Base-by-base conservation (phyloP, 2,888 invertebrate genomes). In the Lobophora halterata region DNA sequence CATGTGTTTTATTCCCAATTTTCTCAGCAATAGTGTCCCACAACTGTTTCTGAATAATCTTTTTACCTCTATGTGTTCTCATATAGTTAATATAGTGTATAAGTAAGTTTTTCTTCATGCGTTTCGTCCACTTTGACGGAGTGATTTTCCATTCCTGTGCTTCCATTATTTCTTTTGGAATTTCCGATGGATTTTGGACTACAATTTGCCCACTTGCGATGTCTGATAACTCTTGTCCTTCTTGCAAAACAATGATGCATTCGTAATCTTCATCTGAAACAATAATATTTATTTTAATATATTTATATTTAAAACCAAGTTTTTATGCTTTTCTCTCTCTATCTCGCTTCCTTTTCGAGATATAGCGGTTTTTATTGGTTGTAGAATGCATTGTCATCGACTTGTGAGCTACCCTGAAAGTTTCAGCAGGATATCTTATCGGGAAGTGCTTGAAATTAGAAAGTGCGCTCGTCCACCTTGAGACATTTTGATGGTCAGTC, bases 231-330 rank as follows among this genome's bases (percentile, higher is more conserved):
- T 81, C 80, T 53, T 77, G 65, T 0, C 71, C 78, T 50, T 87
- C 86, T n/a, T 82, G 79, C 34, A 86, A 60, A 0, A 87, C 82
- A 7, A 87, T 85, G 9, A 87, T 81, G 52, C 83, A 86, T 52
- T 85, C 71, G 29, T 70, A 83, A 38, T 86, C 86, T 0, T 86
- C 86, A 48, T 86, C 86, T 87, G 81, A 13, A 72, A 66, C n/a
- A 6, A 61, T 23, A 19, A 14, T 0, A 25, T 12, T n/a, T 16
- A 48, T 20, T 16, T n/a, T n/a, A n/a, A 20, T 13, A 9, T 21
- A 8, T 30, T 23, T 37, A 25, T 9, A 12, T 8, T n/a, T n/a
- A n/a, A n/a, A n/a, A n/a, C n/a, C n/a, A n/a, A n/a, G n/a, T n/a
- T n/a, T n/a, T n/a, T n/a, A n/a, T n/a, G n/a, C n/a, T n/a, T n/a